A percentile compares a stretch with the other conserved stretches of the same genome.
Evolutionary conservation across 2,797 vertebrate genomes (phyloP).

Genomic region (Tauraco hartlaubi): DNA sequence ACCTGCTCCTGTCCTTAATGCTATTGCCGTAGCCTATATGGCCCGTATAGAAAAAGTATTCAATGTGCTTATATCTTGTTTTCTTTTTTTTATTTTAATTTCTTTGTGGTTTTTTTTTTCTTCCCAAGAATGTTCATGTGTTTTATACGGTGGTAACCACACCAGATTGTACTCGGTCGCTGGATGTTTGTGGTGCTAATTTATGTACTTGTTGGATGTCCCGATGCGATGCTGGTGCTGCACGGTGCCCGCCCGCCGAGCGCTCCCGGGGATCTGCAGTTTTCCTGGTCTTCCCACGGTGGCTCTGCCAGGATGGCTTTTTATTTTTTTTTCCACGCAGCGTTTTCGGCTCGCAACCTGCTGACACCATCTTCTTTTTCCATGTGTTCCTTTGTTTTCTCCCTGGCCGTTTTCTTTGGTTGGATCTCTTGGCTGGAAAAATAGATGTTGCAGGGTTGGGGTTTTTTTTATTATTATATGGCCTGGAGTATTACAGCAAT

Average conservation of each 20-base stretch:
- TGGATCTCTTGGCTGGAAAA: neutral
- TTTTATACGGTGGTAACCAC: neutral
- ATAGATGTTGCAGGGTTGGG: neutral
- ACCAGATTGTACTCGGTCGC: constrained; percentile 63
- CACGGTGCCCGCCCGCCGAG: neutral
- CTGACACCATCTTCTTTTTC: neutral
- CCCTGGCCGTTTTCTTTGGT: neutral
- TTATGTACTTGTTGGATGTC: constrained; percentile 62
- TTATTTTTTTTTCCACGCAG: neutral
- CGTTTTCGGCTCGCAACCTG: neutral
- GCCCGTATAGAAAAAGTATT: neutral
- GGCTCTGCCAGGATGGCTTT: neutral
- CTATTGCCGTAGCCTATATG: constrained; percentile 14
- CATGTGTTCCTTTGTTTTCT: neutral
- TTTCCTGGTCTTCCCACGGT: neutral
- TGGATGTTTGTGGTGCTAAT: constrained; percentile 82
- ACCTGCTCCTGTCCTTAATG: constrained; percentile 9
- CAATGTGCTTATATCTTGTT: neutral
- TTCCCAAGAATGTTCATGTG: neutral
- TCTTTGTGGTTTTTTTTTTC: neutral
- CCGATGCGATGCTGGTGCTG: neutral
- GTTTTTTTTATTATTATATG: neutral
- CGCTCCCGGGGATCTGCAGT: neutral
- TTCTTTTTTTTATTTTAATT: too few species aligned
- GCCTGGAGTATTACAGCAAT: neutral